These are phyloP conservation scores for Dendroctonus ponderosae DNA, from an alignment of 1,140 invertebrate genomes.

Conservation along the genomic window DNA sequence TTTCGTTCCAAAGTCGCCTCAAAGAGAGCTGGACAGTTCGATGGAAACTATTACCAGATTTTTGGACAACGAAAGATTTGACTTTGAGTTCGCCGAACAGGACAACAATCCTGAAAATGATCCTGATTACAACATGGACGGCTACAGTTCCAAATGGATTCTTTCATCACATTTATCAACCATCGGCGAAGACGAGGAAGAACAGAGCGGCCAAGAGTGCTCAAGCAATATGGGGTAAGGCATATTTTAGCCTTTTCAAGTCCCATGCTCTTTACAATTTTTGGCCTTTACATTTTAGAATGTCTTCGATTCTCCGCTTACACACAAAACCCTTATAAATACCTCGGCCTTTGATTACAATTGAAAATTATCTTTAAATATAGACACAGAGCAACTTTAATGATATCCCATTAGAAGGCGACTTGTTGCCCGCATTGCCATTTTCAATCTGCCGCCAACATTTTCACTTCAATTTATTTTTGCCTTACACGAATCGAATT, in stretches of 20 bases:
- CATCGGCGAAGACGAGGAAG: slow-evolving; percentile 67
- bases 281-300: neutral
- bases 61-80: slow-evolving; percentile 43
- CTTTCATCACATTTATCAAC: slow-evolving; percentile 56
- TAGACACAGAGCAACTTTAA: neutral
- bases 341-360: too few species aligned
- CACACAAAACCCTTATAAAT: too few species aligned
- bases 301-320: too few species aligned
- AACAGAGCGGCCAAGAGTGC: slow-evolving; percentile 34
- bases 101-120: slow-evolving; percentile 47
- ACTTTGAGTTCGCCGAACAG: slow-evolving; percentile 49
- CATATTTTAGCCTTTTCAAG: neutral
- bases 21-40: slow-evolving; percentile 29
- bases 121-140: slow-evolving; percentile 38
- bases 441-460: too few species aligned
- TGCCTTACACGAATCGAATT: too few species aligned
- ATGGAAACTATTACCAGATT: slow-evolving; percentile 46
- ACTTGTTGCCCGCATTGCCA: too few species aligned
- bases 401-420: neutral
- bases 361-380: neutral
- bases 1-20: slow-evolving; percentile 61
- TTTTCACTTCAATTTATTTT: too few species aligned
- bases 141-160: slow-evolving; percentile 44
- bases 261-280: neutral
- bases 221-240: slow-evolving; percentile 36